A percentile compares a stretch with the other conserved stretches of the same genome.
phyloP scores from a whole-genome alignment of 2,797 vertebrate species.

The Paratrypauchen microcephalus region DNA sequence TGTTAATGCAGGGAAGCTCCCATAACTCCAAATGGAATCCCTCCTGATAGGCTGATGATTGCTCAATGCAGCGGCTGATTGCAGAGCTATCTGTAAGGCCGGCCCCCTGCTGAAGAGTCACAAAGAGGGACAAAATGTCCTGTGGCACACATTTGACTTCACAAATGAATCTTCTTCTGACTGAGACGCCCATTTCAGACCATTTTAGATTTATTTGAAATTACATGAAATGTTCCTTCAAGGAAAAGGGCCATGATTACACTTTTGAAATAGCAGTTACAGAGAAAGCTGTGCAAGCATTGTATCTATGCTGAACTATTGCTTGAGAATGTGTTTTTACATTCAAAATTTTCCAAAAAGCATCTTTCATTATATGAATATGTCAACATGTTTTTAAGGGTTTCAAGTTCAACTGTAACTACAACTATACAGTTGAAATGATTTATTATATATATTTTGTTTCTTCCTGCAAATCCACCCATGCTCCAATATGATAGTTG shows the following conservation, averaged over 20 bases:
- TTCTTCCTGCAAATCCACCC: too few species aligned
- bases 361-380: background rate
- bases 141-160: slow-evolving; percentile 48
- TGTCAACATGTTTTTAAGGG: background rate
- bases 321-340: background rate
- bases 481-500: background rate
- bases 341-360: background rate
- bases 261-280: slow-evolving; percentile 13
- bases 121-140: slow-evolving; percentile 52
- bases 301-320: slow-evolving; percentile 10
- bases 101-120: slow-evolving; percentile 51
- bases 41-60: slow-evolving; percentile 57
- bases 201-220: slow-evolving; percentile 21
- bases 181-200: slow-evolving; percentile 27
- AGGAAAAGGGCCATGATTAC: slow-evolving; percentile 14
- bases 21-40: slow-evolving; percentile 52
- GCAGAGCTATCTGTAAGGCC: slow-evolving; percentile 44
- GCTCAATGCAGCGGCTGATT: slow-evolving; percentile 64
- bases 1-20: slow-evolving; percentile 43
- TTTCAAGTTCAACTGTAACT: background rate
- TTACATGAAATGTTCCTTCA: slow-evolving; percentile 24
- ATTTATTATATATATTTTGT: background rate
- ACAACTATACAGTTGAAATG: background rate
- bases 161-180: slow-evolving; percentile 42
- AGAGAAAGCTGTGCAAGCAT: background rate